These are phyloP conservation scores for Atopsyche davidsoni DNA, from an alignment of 1,140 invertebrate species.

Conservation along the genomic window DNA sequence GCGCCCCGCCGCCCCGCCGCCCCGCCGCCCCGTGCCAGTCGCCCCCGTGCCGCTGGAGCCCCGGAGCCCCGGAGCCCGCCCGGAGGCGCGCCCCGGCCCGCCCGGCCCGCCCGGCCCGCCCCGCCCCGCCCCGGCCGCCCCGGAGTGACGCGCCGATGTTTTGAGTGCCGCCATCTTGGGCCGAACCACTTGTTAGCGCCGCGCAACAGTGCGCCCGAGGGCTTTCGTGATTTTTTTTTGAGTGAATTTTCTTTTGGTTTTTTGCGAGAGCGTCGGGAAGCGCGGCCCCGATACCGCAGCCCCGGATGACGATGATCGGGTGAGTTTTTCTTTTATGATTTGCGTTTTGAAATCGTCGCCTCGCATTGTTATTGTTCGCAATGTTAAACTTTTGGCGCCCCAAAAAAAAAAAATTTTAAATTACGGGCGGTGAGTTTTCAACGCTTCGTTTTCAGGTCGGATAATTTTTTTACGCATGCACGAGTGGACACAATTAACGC, in stretches of 20 bases:
- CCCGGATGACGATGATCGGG: constrained; percentile 11
- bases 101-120: too few species aligned
- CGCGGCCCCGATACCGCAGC: background rate
- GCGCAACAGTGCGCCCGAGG: constrained; percentile 16
- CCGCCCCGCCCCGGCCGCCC: too few species aligned
- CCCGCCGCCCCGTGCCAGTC: constrained; percentile 6
- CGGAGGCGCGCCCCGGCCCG: background rate
- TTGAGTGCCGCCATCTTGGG: constrained; percentile 23
- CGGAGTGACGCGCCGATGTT: constrained; percentile 11
- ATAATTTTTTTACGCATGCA: too few species aligned
- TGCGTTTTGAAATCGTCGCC: too few species aligned
- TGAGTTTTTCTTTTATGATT: constrained; percentile 7
- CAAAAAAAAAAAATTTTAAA: too few species aligned
- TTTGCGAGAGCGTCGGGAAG: background rate
- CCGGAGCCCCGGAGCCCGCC: background rate
- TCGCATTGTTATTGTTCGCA: too few species aligned
- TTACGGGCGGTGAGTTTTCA: too few species aligned
- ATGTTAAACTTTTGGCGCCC: too few species aligned
- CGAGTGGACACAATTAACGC: too few species aligned
- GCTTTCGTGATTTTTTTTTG: constrained; percentile 9
- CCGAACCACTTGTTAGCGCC: constrained; percentile 28
- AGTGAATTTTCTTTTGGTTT: constrained; percentile 2
- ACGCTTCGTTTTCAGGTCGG: too few species aligned
- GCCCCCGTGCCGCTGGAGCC: constrained; percentile 1
- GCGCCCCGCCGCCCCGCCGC: constrained; percentile 11